These are phyloP conservation scores for Psylliodes chrysocephalus DNA, from an alignment of 2,888 invertebrate genomes.

Conservation along the genomic window DNA sequence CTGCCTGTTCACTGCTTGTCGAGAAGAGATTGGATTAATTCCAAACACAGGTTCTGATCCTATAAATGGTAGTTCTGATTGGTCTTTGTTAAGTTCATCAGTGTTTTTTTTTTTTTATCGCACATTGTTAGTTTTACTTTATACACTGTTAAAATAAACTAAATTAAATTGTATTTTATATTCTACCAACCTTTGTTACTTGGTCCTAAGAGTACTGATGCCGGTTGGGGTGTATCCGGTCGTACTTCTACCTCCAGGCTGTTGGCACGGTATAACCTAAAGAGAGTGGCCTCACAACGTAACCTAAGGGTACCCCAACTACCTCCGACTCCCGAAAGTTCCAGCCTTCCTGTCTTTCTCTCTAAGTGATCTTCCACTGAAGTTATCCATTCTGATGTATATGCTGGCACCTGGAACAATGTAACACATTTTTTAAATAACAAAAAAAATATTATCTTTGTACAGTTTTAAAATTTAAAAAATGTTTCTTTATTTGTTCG, in stretches of 20 bases:
- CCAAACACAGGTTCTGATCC: too few species aligned
- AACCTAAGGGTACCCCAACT: slow-evolving; percentile 69
- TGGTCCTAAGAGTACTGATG: slow-evolving; percentile 69
- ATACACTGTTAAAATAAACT: too few species aligned
- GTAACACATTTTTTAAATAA: too few species aligned
- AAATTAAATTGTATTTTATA: too few species aligned
- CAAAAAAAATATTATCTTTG: too few species aligned
- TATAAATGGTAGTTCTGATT: too few species aligned
- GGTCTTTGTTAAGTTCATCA: too few species aligned
- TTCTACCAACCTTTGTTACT: slow-evolving; percentile 53
- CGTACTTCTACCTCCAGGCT: slow-evolving; percentile 70
- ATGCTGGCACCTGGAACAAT: slow-evolving; percentile 69
- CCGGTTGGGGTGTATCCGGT: slow-evolving; percentile 71
- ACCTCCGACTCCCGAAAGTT: slow-evolving; percentile 67
- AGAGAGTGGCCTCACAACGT: slow-evolving; percentile 73
- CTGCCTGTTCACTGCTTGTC: too few species aligned
- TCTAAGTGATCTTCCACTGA: slow-evolving; percentile 70
- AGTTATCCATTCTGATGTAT: slow-evolving; percentile 69
- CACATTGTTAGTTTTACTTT: too few species aligned
- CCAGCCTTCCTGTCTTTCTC: slow-evolving; percentile 69
- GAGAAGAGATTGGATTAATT: too few species aligned
- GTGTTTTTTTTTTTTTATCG: too few species aligned
- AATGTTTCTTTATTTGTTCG: too few species aligned
- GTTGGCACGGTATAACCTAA: slow-evolving; percentile 70
- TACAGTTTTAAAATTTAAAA: neutral